Evolutionary conservation across 1,140 invertebrate species (phyloP).

Genomic region (Hetaerina americana): DNA sequence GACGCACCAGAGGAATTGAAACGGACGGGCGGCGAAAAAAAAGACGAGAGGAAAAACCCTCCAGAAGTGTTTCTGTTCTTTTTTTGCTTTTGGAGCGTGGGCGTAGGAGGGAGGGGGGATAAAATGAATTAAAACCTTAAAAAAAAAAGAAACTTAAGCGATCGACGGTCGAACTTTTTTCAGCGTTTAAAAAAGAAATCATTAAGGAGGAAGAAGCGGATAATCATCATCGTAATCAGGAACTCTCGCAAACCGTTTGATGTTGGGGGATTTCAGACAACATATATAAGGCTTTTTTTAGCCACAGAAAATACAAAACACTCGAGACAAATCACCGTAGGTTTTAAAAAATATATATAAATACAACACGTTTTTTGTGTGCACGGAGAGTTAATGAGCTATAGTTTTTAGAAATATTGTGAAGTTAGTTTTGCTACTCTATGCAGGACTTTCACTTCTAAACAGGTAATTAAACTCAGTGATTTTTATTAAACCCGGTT

Average conservation of each 20-base stretch:
- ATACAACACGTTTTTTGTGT: not conserved
- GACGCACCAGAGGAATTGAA: constrained; percentile 16
- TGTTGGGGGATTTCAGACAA: too few species aligned
- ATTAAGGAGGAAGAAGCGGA: too few species aligned
- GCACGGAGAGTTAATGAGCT: not conserved
- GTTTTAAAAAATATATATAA: not conserved
- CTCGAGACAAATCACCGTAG: not conserved
- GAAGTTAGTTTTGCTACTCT: not conserved
- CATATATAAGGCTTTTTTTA: too few species aligned
- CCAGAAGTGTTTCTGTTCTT: constrained; percentile 5
- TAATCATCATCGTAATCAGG: too few species aligned
- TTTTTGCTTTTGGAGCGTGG: too few species aligned
- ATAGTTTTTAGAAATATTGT: constrained; percentile 1
- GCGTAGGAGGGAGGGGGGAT: too few species aligned
- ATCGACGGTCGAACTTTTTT: too few species aligned
- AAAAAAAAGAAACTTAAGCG: too few species aligned
- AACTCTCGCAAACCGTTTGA: too few species aligned
- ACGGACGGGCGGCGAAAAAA: constrained; percentile 32
- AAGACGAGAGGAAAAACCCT: constrained; percentile 9
- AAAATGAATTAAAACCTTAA: too few species aligned
- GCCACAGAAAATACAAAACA: constrained; percentile 14
- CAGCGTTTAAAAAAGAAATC: too few species aligned
- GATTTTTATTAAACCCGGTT: not conserved
- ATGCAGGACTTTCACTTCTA: not conserved
- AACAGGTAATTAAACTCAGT: not conserved